Evolutionary conservation across 2,797 vertebrate species (phyloP), one percentile per base, ranked within the genome.

Genomic region (Vireo griseus): DNA sequence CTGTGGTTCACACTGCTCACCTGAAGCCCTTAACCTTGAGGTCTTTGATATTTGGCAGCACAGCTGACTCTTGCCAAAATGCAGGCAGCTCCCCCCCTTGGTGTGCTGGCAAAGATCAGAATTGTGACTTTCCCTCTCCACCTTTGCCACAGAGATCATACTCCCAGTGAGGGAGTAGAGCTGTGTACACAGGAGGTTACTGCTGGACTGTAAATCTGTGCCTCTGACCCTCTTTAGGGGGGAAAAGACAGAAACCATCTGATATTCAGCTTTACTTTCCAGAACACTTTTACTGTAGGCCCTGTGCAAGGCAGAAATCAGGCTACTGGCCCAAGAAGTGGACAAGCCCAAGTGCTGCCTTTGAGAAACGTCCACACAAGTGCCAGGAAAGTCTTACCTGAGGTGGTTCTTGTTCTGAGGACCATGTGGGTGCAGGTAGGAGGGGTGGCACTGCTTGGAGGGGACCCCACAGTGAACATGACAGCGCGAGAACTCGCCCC

Each of bases 391-490:
- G 57, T 22, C 97, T 98, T 90, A 99, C 99, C 99, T 97, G 99
- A 99, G 85, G 98, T 99, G 92, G 99, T 99, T 95, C 99, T 98
- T 18, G 99, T 98, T 76, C 98, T 98, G 78, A 98, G 98, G 95
- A 98, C 98, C 97, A 98, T 98, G 39, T 99, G 99, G 92, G 98
- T 98, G 97, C 99, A 99, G 73, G 98, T 97, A 2, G 99, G 99
- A 86, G 98, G 99, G 4, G 98, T 98, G 95, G 98, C 98, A 59
- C 98, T 99, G 95, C 98, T 99, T 10, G 99, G 99, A 52, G 99
- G 99, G 25, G 99, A 99, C 28, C 99, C 99, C 58, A 99, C 99
- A 2, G 99, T 99, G 96, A 99, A 99, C 26, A 99, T 98, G 79
- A 99, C 99, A 29, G 98, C 98, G 33, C 98, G 98, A 39, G 99